Evolutionary conservation across 2,113 vertebrate genomes (phyloP).

Genomic region (Cyprinodon variegatus): DNA sequence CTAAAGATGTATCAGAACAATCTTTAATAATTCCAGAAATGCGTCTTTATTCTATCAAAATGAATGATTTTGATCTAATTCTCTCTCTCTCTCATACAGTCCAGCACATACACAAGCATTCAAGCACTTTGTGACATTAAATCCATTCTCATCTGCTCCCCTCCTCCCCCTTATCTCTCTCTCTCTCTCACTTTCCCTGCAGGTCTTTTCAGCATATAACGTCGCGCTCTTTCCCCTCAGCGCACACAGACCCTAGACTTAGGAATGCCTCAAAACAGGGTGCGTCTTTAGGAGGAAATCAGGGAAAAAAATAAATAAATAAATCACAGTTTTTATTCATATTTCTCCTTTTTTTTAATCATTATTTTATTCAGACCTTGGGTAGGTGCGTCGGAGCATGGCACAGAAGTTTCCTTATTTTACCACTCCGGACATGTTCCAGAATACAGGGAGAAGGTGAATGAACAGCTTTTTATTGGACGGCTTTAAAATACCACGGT

Average conservation of each 20-base stretch:
- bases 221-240: constrained; percentile 12
- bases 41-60: not conserved
- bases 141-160: constrained; percentile 9
- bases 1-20: not conserved
- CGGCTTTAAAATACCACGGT: not conserved
- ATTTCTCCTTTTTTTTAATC: not conserved
- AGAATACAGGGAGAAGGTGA: not conserved
- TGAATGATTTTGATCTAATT: not conserved
- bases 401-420: constrained; percentile 13
- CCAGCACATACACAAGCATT: not conserved
- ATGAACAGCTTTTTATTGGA: constrained; percentile 1
- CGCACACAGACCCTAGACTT: constrained; percentile 15
- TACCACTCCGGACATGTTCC: constrained; percentile 1
- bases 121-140: constrained; percentile 30
- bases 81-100: not conserved
- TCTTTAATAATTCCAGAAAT: not conserved
- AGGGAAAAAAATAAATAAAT: not conserved
- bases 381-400: constrained; percentile 15
- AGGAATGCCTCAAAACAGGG: constrained; percentile 9
- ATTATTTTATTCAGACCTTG: not conserved
- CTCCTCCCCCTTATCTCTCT: too few species aligned
- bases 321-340: not conserved
- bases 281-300: not conserved
- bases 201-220: constrained; percentile 34
- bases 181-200: constrained; percentile 20